A percentile compares a stretch with the other conserved stretches of the same genome.
Conservation (phyloP, 2,797 vertebrate species). For the Poliocrania exsul region DNA sequence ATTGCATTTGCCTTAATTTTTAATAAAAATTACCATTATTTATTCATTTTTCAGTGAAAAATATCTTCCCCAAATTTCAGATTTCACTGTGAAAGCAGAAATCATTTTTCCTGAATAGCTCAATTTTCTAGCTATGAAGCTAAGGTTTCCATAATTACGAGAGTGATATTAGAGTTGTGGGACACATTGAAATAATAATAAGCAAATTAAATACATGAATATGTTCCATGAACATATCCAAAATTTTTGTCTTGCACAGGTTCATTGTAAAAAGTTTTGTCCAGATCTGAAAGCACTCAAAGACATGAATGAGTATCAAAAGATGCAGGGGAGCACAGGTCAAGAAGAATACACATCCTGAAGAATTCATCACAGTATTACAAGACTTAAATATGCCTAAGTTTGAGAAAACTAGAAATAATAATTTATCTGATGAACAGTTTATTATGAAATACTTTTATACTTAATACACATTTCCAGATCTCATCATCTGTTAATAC, state of each 20-base stretch:
- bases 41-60: background rate
- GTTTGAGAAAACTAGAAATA: background rate
- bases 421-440: background rate
- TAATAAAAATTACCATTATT: background rate
- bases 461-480: background rate
- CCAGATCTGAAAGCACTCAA: background rate
- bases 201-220: background rate
- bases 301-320: background rate
- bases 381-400: background rate
- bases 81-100: background rate
- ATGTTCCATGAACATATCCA: background rate
- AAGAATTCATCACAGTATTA: background rate
- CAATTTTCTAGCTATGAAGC: background rate
- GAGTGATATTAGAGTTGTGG: background rate
- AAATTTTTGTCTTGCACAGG: background rate
- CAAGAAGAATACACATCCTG: background rate
- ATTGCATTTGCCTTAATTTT: background rate
- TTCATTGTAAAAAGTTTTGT: background rate
- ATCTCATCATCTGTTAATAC: conserved; percentile 11
- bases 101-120: background rate
- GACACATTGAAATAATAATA: background rate
- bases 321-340: background rate
- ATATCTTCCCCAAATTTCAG: background rate
- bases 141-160: background rate
- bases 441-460: conserved; percentile 17